A percentile compares a stretch with the other conserved stretches of the same genome.
Evolutionary conservation across 2,888 invertebrate species (phyloP).

Genomic region (Drosophila nr. fundita): DNA sequence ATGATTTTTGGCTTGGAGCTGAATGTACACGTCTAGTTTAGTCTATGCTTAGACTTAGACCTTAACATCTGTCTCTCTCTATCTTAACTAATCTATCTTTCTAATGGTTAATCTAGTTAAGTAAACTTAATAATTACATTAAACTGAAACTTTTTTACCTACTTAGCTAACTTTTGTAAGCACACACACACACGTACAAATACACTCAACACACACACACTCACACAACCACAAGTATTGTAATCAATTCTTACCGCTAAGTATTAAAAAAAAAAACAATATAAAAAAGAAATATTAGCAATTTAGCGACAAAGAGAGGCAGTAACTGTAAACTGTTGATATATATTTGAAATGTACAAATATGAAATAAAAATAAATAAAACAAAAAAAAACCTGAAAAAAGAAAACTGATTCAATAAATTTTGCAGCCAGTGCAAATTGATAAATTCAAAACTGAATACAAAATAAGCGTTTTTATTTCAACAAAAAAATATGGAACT

Average conservation of each 20-base stretch:
- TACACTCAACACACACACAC: constrained; percentile 4
- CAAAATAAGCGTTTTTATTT: constrained; percentile 78
- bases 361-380: constrained; percentile 32
- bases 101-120: constrained; percentile 73
- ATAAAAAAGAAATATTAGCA: constrained; percentile 30
- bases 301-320: constrained; percentile 27
- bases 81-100: constrained; percentile 49
- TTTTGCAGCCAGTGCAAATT: constrained; percentile 67
- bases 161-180: constrained; percentile 73
- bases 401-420: constrained; percentile 66
- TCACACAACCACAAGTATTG: constrained; percentile 46
- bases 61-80: constrained; percentile 42
- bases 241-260: constrained; percentile 67
- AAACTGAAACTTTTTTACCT: constrained; percentile 34
- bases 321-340: constrained; percentile 53
- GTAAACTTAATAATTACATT: constrained; percentile 45
- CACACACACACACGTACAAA: constrained; percentile 50
- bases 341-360: constrained; percentile 51
- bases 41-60: constrained; percentile 36
- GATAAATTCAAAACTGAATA: constrained; percentile 69
- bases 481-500: constrained; percentile 30
- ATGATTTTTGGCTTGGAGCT: constrained; percentile 38
- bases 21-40: constrained; percentile 18
- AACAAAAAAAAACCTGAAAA: constrained; percentile 23
- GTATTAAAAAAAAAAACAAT: constrained; percentile 28